Evolutionary conservation across 2,797 vertebrate genomes (phyloP).

Genomic region (Mareca penelope): DNA sequence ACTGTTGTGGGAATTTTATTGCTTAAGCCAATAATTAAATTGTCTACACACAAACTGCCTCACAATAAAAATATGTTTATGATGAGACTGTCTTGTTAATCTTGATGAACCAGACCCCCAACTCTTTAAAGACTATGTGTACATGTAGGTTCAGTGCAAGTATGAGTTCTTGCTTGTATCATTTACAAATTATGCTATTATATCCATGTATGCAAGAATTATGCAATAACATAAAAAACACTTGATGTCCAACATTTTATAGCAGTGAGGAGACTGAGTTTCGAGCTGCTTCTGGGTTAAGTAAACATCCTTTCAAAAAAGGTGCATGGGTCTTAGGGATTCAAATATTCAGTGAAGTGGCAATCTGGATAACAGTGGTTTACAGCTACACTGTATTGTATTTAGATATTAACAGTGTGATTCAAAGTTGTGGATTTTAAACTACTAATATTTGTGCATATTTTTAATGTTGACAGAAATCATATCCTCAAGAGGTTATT

Average conservation of each 20-base stretch:
- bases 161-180: background rate
- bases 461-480: background rate
- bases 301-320: background rate
- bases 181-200: background rate
- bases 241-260: background rate
- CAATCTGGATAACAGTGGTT: background rate
- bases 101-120: background rate
- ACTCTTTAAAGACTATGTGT: background rate
- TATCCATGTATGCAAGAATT: background rate
- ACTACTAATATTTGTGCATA: background rate
- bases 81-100: slow-evolving; percentile 22
- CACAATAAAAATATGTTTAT: slow-evolving; percentile 24
- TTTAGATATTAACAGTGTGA: background rate
- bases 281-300: background rate
- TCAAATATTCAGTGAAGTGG: background rate
- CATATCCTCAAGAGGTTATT: background rate
- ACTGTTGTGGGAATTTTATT: slow-evolving; percentile 28
- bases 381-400: background rate
- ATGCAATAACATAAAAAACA: background rate
- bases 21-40: slow-evolving; percentile 54
- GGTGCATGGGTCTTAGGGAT: background rate
- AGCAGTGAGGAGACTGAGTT: background rate
- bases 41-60: slow-evolving; percentile 28
- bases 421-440: background rate
- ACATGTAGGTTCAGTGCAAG: background rate